Base-by-base conservation (phyloP, 2,888 invertebrate species). In the Alsophila aescularia region DNA sequence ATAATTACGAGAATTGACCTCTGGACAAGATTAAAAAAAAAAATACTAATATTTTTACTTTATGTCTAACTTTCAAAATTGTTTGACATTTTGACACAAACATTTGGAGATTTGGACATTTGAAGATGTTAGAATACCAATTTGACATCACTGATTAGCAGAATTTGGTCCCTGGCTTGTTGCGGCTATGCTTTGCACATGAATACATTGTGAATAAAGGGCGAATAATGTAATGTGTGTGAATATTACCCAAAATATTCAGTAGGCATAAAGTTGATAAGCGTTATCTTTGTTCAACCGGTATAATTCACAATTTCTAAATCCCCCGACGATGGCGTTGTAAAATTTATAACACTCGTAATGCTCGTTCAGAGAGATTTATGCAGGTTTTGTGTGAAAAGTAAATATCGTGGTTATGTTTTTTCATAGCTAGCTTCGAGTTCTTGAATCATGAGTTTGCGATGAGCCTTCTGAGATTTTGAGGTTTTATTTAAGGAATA, bases 331-430 rank as follows among this genome's bases (percentile, higher is more conserved):
- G 37, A 49, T 58, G 49, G 53, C 48, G 45, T 52, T 56, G 44
- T 51, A 52, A 53, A 59, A 64, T 62, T 56, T 64, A 64, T 60
- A 56, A 58, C 62, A 41, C 51, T 36, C 60, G 27, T 60, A 60
- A 62, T 52, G 53, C 49, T 52, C 43, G 35, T 54, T 62, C 24
- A 29, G 27, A 35, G 37, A 45, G 53, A 62, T 61, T 62, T 60
- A 61, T 50, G 47, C 32, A 16, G 2, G 42, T 16, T 41, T 47
- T n/a, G 21, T 12, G 24, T 14, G 36, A 32, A 15, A 51, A 41
- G 15, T 49, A 34, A 37, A 27, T 36, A 24, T 37, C 34, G 27
- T 40, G 27, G 18, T 36, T 29, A 14, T n/a, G 29, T 29, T 45
- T 40, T 32, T 31, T 42, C n/a, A 0, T 32, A 13, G 31, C 13